phyloP scores from a whole-genome alignment of 2,888 invertebrate species.

The Macrosoma leucophasiata region DNA sequence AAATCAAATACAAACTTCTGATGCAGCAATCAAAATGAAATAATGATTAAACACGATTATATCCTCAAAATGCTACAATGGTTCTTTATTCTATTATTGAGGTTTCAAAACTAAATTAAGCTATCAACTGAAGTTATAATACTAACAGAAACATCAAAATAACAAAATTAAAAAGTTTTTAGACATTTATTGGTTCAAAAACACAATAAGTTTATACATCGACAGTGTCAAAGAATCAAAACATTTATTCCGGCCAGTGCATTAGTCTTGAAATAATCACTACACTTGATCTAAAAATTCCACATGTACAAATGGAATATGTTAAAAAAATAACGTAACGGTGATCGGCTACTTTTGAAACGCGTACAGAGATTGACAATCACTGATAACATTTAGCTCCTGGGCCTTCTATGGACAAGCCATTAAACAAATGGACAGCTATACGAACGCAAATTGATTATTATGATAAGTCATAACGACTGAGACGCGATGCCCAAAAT shows the following conservation, averaged over 20 bases:
- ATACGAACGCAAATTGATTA: constrained; percentile 59
- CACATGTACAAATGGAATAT: constrained; percentile 26
- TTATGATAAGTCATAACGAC: constrained; percentile 61
- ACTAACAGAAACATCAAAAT: too few species aligned
- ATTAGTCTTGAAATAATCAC: constrained; percentile 29
- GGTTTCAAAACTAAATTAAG: too few species aligned
- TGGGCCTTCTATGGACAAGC: constrained; percentile 51
- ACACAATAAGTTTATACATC: constrained; percentile 8
- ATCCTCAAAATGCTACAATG: too few species aligned
- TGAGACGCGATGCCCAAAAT: constrained; percentile 30
- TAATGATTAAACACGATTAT: too few species aligned
- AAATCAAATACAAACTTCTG: too few species aligned
- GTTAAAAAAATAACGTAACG: constrained; percentile 26
- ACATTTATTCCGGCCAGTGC: constrained; percentile 30
- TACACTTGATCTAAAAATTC: constrained; percentile 28
- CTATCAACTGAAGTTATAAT: too few species aligned
- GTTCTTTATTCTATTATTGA: too few species aligned
- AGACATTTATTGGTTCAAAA: constrained; percentile 18
- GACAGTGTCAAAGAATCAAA: constrained; percentile 28
- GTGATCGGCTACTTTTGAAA: constrained; percentile 45
- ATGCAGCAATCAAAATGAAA: too few species aligned
- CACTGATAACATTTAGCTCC: constrained; percentile 64
- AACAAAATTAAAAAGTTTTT: too few species aligned
- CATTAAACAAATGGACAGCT: constrained; percentile 70
- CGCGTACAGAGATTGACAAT: constrained; percentile 60